Percentiles rank a stretch among this genome's conserved stretches.
Conservation (phyloP, 2,888 invertebrate genomes). For the Epiblema foenella region DNA sequence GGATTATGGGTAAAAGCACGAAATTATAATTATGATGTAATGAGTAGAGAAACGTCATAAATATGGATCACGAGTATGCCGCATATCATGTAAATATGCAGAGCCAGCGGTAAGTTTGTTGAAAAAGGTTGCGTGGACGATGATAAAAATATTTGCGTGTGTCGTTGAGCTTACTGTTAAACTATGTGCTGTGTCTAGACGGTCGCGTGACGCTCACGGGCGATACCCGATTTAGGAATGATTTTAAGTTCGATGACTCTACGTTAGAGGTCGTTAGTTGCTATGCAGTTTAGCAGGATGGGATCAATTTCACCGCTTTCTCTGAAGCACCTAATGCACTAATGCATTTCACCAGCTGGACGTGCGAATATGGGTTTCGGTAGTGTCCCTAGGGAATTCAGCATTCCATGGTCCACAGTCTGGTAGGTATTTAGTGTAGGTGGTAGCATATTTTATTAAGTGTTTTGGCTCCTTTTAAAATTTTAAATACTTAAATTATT, state of each 20-base stretch:
- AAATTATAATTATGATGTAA: no score
- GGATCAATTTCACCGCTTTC: conserved; percentile 47
- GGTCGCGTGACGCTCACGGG: conserved; percentile 69
- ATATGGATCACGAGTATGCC: no score
- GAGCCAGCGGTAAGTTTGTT: no score
- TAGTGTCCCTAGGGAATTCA: conserved; percentile 32
- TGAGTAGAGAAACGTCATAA: no score
- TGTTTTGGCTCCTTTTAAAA: no score
- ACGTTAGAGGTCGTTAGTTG: conserved; percentile 67
- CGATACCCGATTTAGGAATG: conserved; percentile 81
- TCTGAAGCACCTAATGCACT: conserved; percentile 36
- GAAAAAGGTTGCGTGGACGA: no score
- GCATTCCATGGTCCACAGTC: conserved; percentile 19
- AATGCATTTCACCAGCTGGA: conserved; percentile 15
- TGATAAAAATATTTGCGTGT: background rate
- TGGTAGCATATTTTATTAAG: background rate
- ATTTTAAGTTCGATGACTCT: conserved; percentile 78
- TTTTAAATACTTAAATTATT: no score
- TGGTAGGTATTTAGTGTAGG: background rate
- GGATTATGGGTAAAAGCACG: no score
- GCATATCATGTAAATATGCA: no score
- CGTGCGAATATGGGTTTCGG: conserved; percentile 36
- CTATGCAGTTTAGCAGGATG: conserved; percentile 57
- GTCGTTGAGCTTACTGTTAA: conserved; percentile 24
- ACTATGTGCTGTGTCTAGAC: conserved; percentile 43